Evolutionary conservation across 64 coral and sea anemone species (phyloP).

Genomic region (Catalaphyllia jardinei): DNA sequence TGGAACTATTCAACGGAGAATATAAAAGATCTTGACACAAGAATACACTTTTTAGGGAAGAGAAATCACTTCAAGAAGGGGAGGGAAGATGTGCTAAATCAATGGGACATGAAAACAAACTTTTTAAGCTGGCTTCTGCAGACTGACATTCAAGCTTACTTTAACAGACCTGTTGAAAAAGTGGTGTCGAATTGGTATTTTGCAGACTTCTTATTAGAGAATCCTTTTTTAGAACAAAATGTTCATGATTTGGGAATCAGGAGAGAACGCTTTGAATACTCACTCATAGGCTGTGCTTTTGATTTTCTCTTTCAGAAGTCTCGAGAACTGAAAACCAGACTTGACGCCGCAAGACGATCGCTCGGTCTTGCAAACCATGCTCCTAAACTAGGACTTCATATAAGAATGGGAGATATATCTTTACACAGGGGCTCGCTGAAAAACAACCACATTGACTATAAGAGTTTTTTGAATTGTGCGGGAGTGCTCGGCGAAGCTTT

Average conservation of each 20-base stretch:
- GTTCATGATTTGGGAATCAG: neutral
- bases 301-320: constrained; percentile 52
- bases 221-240: constrained; percentile 5
- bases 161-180: constrained; percentile 32
- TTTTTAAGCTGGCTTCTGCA: neutral
- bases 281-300: constrained; percentile 44
- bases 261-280: neutral
- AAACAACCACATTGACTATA: constrained; percentile 8
- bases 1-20: constrained; percentile 40
- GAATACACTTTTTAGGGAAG: constrained; percentile 28
- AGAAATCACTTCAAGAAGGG: neutral
- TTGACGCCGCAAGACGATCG: neutral
- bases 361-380: neutral
- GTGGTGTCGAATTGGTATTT: constrained; percentile 37
- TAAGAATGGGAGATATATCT: constrained; percentile 30
- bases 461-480: constrained; percentile 22
- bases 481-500: neutral
- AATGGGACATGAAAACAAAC: neutral
- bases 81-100: neutral
- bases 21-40: constrained; percentile 9
- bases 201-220: constrained; percentile 10
- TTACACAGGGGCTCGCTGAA: neutral
- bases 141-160: constrained; percentile 1
- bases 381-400: constrained; percentile 27
- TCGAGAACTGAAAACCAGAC: neutral